phyloP scores from a whole-genome alignment of 2,113 vertebrate species.

The Erythrolamprus reginae region DNA sequence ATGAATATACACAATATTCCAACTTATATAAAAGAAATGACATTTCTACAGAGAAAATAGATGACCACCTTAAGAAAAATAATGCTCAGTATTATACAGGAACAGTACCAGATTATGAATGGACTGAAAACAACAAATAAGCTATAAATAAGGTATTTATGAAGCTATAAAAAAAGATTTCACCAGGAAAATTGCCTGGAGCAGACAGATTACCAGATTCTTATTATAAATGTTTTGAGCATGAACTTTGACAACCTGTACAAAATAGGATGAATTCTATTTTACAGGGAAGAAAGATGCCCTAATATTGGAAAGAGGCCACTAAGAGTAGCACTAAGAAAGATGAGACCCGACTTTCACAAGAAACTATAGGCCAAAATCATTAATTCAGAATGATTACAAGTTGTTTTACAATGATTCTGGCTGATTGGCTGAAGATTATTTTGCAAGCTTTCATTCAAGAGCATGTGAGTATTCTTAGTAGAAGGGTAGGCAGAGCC shows the following conservation, averaged over 20 bases:
- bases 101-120: neutral
- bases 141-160: neutral
- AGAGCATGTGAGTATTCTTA: neutral
- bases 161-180: neutral
- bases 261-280: neutral
- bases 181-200: neutral
- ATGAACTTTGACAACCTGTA: neutral
- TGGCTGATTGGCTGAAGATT: neutral
- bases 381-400: neutral
- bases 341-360: neutral
- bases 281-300: neutral
- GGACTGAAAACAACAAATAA: neutral
- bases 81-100: neutral
- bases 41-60: neutral
- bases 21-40: neutral
- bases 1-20: neutral
- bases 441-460: neutral
- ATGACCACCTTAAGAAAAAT: neutral
- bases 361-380: neutral
- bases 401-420: neutral
- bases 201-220: neutral
- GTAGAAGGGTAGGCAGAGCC: neutral
- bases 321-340: neutral
- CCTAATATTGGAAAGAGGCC: neutral
- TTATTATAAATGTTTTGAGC: neutral